phyloP scores from a whole-genome alignment of 2,888 invertebrate genomes.

The Cremastobaeus sp. region DNA sequence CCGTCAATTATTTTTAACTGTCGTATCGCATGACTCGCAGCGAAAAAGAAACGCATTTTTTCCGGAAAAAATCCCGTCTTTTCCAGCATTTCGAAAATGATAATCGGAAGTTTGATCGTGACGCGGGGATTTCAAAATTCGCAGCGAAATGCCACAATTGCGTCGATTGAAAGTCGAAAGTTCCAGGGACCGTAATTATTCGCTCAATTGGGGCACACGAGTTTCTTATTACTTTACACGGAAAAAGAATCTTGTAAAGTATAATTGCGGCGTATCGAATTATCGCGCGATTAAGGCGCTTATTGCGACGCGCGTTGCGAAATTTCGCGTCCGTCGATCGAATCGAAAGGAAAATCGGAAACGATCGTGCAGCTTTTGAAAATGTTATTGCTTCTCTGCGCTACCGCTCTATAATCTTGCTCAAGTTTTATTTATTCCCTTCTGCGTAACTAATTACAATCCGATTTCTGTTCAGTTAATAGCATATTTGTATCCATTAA shows the following conservation, averaged over 20 bases:
- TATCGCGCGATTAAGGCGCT: slow-evolving; percentile 50
- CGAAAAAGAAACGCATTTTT: too few relatives aligned
- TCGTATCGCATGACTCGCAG: too few relatives aligned
- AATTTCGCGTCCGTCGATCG: slow-evolving; percentile 18
- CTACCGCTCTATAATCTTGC: not conserved
- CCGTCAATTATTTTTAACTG: slow-evolving; percentile 16
- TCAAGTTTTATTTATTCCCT: not conserved
- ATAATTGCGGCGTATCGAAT: slow-evolving; percentile 53
- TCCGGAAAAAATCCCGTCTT: too few relatives aligned
- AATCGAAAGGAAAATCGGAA: slow-evolving; percentile 28
- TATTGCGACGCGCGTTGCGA: slow-evolving; percentile 41
- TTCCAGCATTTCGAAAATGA: not conserved
- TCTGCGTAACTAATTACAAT: too few relatives aligned
- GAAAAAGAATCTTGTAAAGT: slow-evolving; percentile 45
- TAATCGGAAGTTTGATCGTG: not conserved
- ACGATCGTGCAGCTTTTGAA: slow-evolving; percentile 2
- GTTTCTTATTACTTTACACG: slow-evolving; percentile 50
- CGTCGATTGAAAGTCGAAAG: slow-evolving; percentile 32
- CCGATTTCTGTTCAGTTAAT: too few relatives aligned
- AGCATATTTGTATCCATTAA: too few relatives aligned
- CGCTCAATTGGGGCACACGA: slow-evolving; percentile 38
- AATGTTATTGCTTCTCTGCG: not conserved
- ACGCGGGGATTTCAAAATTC: not conserved
- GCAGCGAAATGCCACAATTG: slow-evolving; percentile 6
- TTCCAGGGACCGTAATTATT: slow-evolving; percentile 31